phyloP scores from a whole-genome alignment of 2,888 invertebrate species.

The Harmothoe impar region DNA sequence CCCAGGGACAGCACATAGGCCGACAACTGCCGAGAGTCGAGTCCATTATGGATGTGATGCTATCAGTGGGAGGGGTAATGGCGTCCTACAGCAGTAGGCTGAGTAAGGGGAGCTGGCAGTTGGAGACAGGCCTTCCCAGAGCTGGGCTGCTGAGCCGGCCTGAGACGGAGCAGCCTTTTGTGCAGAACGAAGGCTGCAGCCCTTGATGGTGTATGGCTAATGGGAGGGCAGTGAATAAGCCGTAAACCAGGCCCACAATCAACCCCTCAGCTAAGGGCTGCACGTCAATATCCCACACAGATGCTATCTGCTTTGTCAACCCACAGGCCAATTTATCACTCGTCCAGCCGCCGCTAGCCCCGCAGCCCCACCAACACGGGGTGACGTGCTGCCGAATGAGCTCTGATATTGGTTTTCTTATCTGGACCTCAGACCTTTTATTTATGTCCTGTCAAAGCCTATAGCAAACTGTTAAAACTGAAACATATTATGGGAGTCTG shows the following conservation, averaged over 20 bases:
- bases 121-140: neutral
- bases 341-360: no score
- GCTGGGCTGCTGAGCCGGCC: no score
- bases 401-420: no score
- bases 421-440: no score
- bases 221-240: neutral
- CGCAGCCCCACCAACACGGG: no score
- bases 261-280: neutral
- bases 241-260: neutral
- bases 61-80: neutral
- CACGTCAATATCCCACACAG: no score
- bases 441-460: no score
- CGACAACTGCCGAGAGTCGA: neutral
- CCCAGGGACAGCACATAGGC: neutral
- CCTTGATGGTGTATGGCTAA: neutral
- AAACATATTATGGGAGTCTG: no score
- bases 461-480: no score
- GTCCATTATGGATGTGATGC: slow-evolving; percentile 11
- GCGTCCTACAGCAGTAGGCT: neutral
- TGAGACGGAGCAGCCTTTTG: neutral
- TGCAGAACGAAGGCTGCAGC: neutral
- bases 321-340: no score
- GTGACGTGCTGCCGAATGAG: no score
- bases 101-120: neutral
- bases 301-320: no score